These are phyloP conservation scores for Diachrysia chrysitis DNA, from an alignment of 2,888 invertebrate species.

Conservation along the genomic window DNA sequence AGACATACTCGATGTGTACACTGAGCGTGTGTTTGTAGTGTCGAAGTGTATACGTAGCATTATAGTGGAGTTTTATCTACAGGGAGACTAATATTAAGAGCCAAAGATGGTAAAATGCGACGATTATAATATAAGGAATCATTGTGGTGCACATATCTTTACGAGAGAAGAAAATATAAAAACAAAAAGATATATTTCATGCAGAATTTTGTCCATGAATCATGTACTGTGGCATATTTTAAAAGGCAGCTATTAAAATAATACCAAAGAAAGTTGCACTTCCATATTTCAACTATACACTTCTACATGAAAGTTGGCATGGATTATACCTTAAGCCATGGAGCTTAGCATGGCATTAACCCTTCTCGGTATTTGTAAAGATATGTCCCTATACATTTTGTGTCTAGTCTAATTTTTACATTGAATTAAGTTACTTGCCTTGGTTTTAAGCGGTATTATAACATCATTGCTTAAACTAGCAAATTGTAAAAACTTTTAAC, in stretches of 20 bases:
- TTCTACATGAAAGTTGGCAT: neutral
- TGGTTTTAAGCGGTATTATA: neutral
- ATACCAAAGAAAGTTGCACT: neutral
- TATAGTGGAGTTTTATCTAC: slow-evolving; percentile 54
- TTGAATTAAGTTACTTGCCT: neutral
- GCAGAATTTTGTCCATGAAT: neutral
- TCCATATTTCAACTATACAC: neutral
- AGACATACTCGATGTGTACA: too few species aligned
- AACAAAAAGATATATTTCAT: neutral
- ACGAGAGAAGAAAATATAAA: slow-evolving; percentile 1
- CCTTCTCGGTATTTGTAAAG: slow-evolving; percentile 21
- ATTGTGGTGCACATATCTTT: slow-evolving; percentile 44
- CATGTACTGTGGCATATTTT: too few species aligned
- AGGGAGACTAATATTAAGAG: slow-evolving; percentile 64
- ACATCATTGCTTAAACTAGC: neutral
- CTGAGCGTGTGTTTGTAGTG: too few species aligned
- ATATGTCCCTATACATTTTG: slow-evolving; percentile 24
- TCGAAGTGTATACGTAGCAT: neutral
- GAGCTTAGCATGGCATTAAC: neutral
- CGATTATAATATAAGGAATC: slow-evolving; percentile 25
- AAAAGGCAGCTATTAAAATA: neutral
- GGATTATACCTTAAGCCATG: neutral
- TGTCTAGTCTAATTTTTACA: slow-evolving; percentile 50
- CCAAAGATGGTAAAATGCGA: slow-evolving; percentile 55
- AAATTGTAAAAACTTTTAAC: too few species aligned